These are phyloP conservation scores for Zaprionus kolodkinae DNA, from an alignment of 1,140 invertebrate species.

Conservation along the genomic window DNA sequence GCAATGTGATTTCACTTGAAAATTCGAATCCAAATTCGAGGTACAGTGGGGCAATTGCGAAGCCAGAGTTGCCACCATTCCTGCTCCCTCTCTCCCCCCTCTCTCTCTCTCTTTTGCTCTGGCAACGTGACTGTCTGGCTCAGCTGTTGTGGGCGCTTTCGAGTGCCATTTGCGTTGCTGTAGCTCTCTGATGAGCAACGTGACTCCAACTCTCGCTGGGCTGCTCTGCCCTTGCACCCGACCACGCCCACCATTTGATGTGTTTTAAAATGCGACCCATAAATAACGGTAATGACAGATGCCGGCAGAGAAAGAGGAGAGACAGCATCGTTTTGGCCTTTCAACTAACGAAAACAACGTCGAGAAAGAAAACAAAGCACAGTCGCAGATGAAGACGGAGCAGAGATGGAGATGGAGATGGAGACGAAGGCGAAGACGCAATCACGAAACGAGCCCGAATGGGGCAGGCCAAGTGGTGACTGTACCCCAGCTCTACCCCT, in stretches of 20 bases:
- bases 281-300: constrained; percentile 57
- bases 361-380: constrained; percentile 5
- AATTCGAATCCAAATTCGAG: neutral
- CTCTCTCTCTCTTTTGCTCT: neutral
- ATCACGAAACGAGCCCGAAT: constrained; percentile 20
- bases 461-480: constrained; percentile 29
- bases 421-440: constrained; percentile 36
- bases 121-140: constrained; percentile 7
- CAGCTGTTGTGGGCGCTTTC: constrained; percentile 38
- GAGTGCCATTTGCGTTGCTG: constrained; percentile 20
- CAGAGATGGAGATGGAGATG: neutral
- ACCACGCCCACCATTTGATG: constrained; percentile 34
- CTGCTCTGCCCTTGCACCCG: neutral
- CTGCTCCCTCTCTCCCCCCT: neutral
- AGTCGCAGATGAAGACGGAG: neutral
- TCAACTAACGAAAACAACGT: constrained; percentile 1
- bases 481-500: neutral
- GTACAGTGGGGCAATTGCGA: neutral
- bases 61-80: neutral
- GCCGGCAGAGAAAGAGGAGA: constrained; percentile 9
- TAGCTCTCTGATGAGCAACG: constrained; percentile 35
- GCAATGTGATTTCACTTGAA: neutral
- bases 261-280: constrained; percentile 54
- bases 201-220: neutral
- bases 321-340: constrained; percentile 16